Evolutionary conservation across 2,113 vertebrate species (phyloP).

Genomic region (Dipodomys ordii): DNA sequence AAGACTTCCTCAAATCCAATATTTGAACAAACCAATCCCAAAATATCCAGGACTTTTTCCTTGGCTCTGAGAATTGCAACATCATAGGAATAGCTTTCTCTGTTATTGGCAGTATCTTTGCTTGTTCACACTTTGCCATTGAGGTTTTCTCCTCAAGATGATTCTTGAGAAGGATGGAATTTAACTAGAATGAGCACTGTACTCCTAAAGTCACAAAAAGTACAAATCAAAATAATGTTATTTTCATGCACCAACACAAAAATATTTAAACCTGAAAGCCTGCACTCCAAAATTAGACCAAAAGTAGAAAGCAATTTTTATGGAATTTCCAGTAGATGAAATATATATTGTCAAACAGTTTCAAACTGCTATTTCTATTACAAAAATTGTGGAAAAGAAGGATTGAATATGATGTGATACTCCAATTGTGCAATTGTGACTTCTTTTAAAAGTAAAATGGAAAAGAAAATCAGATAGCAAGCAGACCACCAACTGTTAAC

Average conservation of each 20-base stretch:
- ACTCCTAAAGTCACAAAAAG: conserved; percentile 13
- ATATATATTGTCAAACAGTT: conserved; percentile 46
- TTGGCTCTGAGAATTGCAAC: conserved; percentile 66
- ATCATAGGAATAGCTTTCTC: conserved; percentile 53
- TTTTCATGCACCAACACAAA: conserved; percentile 48
- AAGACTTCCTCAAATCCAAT: conserved; percentile 80
- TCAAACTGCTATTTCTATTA: conserved; percentile 40
- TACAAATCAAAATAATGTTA: conserved; percentile 43
- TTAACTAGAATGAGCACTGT: conserved; percentile 24
- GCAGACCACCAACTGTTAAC: no score
- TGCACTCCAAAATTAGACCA: conserved; percentile 27
- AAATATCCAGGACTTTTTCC: conserved; percentile 71
- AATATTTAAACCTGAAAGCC: conserved; percentile 43
- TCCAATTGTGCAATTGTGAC: neutral
- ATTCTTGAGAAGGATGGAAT: conserved; percentile 62
- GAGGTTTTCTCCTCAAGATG: conserved; percentile 65
- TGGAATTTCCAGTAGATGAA: conserved; percentile 2
- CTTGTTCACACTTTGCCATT: conserved; percentile 68
- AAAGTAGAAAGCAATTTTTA: conserved; percentile 49
- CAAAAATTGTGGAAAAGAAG: conserved; percentile 26
- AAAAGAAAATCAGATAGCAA: neutral
- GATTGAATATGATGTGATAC: conserved; percentile 13
- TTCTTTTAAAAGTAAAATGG: conserved; percentile 16
- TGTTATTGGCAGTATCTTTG: conserved; percentile 55
- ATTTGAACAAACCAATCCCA: conserved; percentile 68